Base-by-base conservation (phyloP, 2,888 invertebrate species). In the Hesperia comma region DNA sequence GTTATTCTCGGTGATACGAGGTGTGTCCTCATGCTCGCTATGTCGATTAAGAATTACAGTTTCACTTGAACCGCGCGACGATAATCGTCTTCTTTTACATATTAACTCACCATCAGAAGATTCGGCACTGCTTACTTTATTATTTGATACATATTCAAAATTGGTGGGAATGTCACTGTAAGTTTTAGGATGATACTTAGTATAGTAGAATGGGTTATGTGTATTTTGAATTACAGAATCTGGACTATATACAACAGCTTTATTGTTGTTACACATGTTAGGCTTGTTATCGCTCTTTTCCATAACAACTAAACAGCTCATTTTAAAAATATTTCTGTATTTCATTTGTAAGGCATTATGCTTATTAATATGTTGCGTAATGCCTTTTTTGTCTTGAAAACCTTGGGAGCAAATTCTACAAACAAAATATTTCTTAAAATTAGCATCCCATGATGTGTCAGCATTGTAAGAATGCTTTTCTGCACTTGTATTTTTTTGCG, bases 251-350 rank as follows among this genome's bases (percentile, higher is more conserved):
- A 86, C 84, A 57, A 91, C 83, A 70, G 79, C 76, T 46, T 79
- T 76, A 21, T 61, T 68, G 10, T 70, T 69, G 14, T 83, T 83
- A 19, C 86, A 87, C 40, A 82, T 49, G 70, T 92, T 92, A 12
- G 78, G 76, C 71, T 79, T 79, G 1, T 69, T 66, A 70, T 88
- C 88, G 46, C 80, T 60, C 77, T 82, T 90, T 37, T 75, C 69
- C 17, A 92, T 69, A 21, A 61, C 67, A 1, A 92, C 84, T 61
- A 70, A 71, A 70, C 86, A 87, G 56, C 75, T 63, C 58, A 66
- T 74, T 12, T 78, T 79, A 14, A 86, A 75, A 58, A 83, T 69
- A 61, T 75, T 58, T 54, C 69, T 67, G 72, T 82, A 77, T 61
- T 75, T 80, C 19, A 66, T 70, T 68, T 85, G 83, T 53, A 64